Evolutionary conservation across 2,797 vertebrate species (phyloP).

Genomic region (Taeniopygia guttata): DNA sequence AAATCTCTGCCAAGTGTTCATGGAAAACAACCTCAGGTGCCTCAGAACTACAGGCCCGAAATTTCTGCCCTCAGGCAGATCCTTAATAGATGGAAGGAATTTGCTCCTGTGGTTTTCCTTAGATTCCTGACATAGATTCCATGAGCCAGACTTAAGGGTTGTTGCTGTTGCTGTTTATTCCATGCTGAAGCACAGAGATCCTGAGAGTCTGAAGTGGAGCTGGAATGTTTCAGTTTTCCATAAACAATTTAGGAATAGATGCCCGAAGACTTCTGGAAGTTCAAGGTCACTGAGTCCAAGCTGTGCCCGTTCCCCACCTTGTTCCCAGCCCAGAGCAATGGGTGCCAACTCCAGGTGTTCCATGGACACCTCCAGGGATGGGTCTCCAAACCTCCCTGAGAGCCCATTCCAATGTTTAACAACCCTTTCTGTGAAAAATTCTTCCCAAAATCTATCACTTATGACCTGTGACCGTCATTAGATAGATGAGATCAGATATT

Average conservation of each 20-base stretch:
- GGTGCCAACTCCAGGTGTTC: background rate
- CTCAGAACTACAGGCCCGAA: background rate
- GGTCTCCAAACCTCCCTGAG: background rate
- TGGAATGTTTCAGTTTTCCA: background rate
- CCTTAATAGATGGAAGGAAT: background rate
- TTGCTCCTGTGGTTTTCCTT: background rate
- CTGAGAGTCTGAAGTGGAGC: background rate
- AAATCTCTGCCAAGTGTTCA: accelerated
- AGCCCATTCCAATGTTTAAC: background rate
- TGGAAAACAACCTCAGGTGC: background rate
- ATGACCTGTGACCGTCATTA: background rate
- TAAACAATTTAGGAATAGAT: background rate
- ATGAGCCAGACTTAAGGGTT: background rate
- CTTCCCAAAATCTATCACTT: background rate
- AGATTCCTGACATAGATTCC: background rate
- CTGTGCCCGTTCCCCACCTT: accelerated
- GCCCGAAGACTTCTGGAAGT: background rate
- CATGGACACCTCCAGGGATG: background rate
- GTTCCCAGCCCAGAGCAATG: background rate
- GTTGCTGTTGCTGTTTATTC: background rate
- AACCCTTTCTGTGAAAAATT: background rate
- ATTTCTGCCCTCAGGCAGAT: background rate
- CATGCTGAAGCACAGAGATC: accelerated
- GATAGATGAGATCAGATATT: background rate
- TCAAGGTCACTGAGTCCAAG: accelerated